Evolutionary conservation across 2,888 invertebrate genomes (phyloP).

Genomic region (Tuta absoluta): DNA sequence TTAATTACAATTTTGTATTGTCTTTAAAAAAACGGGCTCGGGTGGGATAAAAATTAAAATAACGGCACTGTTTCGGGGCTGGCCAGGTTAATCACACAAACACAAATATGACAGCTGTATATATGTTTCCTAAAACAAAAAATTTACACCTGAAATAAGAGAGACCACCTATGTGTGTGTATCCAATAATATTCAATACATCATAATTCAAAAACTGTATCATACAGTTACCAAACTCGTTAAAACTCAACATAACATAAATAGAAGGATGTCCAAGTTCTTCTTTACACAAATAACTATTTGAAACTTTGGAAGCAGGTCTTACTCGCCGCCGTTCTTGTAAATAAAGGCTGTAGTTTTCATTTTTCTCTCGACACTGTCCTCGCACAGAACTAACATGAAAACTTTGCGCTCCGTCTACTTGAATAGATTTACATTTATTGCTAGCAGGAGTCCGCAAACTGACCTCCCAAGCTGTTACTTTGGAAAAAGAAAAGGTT

Average conservation of each 20-base stretch:
- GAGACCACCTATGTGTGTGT: no score
- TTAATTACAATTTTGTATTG: no score
- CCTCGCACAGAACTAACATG: conserved; percentile 5
- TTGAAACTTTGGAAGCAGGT: conserved; percentile 4
- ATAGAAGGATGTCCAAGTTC: not conserved
- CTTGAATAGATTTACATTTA: conserved; percentile 10
- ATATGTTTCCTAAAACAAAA: no score
- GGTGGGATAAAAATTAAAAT: no score
- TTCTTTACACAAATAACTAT: conserved; percentile 17
- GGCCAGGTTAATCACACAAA: no score
- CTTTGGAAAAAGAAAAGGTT: conserved; percentile 16
- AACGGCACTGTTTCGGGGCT: no score
- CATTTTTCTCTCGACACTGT: conserved; percentile 19
- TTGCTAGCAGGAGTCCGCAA: conserved; percentile 7
- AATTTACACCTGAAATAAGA: no score
- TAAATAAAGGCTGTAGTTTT: conserved; percentile 19
- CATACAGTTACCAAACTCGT: not conserved
- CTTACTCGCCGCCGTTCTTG: not conserved
- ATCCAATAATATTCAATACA: no score
- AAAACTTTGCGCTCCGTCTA: not conserved
- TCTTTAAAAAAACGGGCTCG: no score
- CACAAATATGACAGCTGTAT: no score
- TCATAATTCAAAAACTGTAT: not conserved
- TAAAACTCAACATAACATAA: not conserved
- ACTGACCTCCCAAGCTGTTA: conserved; percentile 15